These are phyloP conservation scores for Ostrea edulis DNA, from an alignment of 1,140 invertebrate genomes.

Conservation along the genomic window DNA sequence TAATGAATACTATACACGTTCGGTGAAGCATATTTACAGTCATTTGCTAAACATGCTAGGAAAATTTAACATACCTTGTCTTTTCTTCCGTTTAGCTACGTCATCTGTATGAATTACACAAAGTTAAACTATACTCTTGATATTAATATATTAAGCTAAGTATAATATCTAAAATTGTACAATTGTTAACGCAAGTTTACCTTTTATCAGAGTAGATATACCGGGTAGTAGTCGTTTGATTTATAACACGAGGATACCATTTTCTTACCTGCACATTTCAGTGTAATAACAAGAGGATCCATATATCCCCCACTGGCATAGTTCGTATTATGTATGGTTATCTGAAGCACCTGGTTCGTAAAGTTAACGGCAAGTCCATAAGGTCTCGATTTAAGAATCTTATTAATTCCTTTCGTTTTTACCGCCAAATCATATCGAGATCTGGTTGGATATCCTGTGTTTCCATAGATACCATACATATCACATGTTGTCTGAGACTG, in stretches of 20 bases:
- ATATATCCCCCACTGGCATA: neutral
- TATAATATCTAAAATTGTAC: too few relatives aligned
- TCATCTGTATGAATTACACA: neutral
- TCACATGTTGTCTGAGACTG: slow-evolving; percentile 9
- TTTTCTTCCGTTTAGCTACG: slow-evolving; percentile 15
- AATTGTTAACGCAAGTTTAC: too few relatives aligned
- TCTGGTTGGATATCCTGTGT: neutral
- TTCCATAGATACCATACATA: slow-evolving; percentile 9
- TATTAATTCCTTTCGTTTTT: slow-evolving; percentile 15
- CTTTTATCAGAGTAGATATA: too few relatives aligned
- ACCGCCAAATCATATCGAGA: neutral
- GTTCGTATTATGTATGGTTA: neutral
- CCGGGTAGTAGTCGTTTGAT: neutral
- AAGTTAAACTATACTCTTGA: neutral
- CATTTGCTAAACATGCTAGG: too few relatives aligned
- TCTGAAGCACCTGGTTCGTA: neutral
- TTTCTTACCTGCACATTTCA: slow-evolving; percentile 8
- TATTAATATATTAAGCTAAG: too few relatives aligned
- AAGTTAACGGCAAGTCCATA: neutral
- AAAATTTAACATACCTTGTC: neutral
- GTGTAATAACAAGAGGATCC: neutral
- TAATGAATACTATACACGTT: too few relatives aligned
- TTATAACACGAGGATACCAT: neutral
- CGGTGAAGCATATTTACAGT: too few relatives aligned
- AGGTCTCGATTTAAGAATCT: neutral